Conservation (phyloP, 1,140 invertebrate genomes). For the Anastrepha obliqua region DNA sequence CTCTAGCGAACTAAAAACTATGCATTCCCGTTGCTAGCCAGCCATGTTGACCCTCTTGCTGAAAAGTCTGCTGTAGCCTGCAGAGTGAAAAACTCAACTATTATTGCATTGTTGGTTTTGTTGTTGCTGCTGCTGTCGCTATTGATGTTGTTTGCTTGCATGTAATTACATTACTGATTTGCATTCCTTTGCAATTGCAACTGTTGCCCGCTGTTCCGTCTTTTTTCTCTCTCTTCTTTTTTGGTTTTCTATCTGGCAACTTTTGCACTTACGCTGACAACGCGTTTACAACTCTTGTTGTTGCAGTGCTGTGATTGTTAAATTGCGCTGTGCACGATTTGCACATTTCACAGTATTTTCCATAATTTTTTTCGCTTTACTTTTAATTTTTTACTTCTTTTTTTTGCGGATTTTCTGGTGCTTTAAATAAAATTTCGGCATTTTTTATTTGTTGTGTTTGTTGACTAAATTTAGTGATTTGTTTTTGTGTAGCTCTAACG, state of each 20-base stretch:
- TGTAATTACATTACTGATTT: slow-evolving; percentile 69
- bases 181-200: slow-evolving; percentile 73
- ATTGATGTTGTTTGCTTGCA: slow-evolving; percentile 49
- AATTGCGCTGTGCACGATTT: slow-evolving; percentile 58
- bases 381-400: neutral
- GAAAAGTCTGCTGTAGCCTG: neutral
- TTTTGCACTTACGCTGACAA: slow-evolving; percentile 4
- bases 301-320: slow-evolving; percentile 25
- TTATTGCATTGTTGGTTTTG: neutral
- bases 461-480: neutral
- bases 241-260: slow-evolving; percentile 18
- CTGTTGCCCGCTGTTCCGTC: slow-evolving; percentile 63
- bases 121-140: slow-evolving; percentile 43
- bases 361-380: slow-evolving; percentile 52
- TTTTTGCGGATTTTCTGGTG: neutral
- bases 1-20: neutral
- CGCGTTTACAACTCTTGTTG: neutral
- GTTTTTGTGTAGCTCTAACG: slow-evolving; percentile 2
- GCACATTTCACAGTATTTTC: slow-evolving; percentile 56
- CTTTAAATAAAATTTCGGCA: neutral
- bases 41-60: neutral
- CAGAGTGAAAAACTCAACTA: neutral
- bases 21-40: neutral
- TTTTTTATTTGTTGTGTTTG: neutral
- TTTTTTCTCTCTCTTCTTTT: neutral